These are phyloP conservation scores for Microcebus lehilahytsara DNA, from an alignment of 2,113 vertebrate species.

Conservation along the genomic window DNA sequence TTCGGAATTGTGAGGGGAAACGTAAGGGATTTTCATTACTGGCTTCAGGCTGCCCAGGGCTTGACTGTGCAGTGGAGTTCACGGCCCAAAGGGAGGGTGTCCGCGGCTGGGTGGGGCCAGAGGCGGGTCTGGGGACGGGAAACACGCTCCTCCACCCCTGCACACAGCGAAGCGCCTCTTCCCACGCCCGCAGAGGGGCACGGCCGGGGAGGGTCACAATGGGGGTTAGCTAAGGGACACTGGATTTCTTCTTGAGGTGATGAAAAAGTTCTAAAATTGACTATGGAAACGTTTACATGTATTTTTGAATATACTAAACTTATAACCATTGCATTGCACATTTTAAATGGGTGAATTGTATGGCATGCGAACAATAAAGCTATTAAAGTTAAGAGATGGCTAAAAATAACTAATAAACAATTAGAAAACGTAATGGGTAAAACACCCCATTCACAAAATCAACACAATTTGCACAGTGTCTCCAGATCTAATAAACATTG, in stretches of 20 bases:
- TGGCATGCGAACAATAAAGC: neutral
- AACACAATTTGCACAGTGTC: neutral
- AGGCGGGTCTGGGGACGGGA: neutral
- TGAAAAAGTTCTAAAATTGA: neutral
- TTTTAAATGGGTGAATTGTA: neutral
- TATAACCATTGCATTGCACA: neutral
- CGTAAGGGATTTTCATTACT: neutral
- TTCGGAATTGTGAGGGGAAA: neutral
- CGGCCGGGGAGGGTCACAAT: accelerated
- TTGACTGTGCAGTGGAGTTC: neutral
- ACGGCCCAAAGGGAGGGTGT: neutral
- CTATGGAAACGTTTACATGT: neutral
- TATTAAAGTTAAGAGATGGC: neutral
- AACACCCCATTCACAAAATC: neutral
- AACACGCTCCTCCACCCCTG: neutral
- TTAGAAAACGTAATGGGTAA: neutral
- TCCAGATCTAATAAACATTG: neutral
- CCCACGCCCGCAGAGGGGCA: neutral
- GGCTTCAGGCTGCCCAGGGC: neutral
- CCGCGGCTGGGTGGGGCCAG: neutral
- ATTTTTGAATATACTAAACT: neutral
- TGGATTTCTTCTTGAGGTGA: neutral
- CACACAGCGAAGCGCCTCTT: neutral
- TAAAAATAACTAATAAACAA: neutral
- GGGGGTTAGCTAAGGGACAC: neutral